A percentile compares a stretch with the other conserved stretches of the same genome.
phyloP scores from a whole-genome alignment of 2,113 vertebrate species.

The Montifringilla adamsi region DNA sequence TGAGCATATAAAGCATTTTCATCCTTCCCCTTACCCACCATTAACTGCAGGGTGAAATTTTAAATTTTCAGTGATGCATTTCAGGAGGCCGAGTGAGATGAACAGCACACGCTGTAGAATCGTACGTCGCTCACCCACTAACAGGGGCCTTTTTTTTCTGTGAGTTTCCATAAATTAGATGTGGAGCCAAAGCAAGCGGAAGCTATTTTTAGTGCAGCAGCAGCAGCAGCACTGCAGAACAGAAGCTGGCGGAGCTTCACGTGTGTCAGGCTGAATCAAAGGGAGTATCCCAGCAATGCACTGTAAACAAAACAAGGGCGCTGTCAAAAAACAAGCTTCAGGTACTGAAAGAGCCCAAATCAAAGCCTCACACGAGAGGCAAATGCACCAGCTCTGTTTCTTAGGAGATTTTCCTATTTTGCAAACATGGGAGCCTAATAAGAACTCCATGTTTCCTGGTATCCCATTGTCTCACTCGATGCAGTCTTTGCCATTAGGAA shows the following conservation, averaged over 20 bases:
- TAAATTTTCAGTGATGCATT: neutral
- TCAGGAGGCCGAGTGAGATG: neutral
- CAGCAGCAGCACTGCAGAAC: conserved; percentile 85
- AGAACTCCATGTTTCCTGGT: neutral
- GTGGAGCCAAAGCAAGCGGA: conserved; percentile 86
- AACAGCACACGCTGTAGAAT: conserved; percentile 13
- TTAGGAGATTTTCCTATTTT: conserved; percentile 48
- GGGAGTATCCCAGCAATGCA: conserved; percentile 90
- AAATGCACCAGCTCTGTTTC: neutral
- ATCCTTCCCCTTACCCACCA: neutral
- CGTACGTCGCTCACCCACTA: conserved; percentile 69
- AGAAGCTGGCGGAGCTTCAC: conserved; percentile 83
- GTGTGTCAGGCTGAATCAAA: conserved; percentile 86
- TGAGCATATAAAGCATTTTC: neutral
- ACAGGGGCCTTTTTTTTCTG: conserved; percentile 69
- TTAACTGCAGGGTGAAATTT: neutral
- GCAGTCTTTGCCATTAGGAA: neutral
- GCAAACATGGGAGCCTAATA: neutral
- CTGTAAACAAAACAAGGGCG: conserved; percentile 90
- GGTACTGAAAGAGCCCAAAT: conserved; percentile 51
- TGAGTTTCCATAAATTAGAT: conserved; percentile 90
- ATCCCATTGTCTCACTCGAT: neutral
- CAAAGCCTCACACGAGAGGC: neutral
- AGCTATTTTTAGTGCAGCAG: conserved; percentile 87
- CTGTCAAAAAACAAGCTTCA: conserved; percentile 78